Percentiles rank a stretch among this genome's conserved stretches.
Conservation (phyloP, 2,797 vertebrate species). For the Argyrosomus regius region DNA sequence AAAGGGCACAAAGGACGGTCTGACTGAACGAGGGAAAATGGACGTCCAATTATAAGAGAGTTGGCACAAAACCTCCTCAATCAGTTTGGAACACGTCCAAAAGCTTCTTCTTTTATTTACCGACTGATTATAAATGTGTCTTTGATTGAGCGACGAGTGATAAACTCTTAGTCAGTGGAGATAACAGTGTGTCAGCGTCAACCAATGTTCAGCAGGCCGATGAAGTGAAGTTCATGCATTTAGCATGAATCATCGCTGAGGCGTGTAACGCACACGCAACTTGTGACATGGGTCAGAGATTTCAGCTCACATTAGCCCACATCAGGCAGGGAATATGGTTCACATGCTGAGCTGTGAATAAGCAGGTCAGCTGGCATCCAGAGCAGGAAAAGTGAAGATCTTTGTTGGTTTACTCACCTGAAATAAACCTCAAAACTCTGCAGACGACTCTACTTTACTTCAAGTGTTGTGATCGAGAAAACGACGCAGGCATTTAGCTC, state of each 20-base stretch:
- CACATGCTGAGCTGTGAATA: slow-evolving; percentile 37
- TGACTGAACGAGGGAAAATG: slow-evolving; percentile 60
- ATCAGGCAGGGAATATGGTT: slow-evolving; percentile 26
- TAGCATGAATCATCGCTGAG: slow-evolving; percentile 16
- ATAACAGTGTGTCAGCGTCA: slow-evolving; percentile 26
- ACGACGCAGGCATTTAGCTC: slow-evolving; percentile 19
- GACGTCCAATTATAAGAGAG: slow-evolving; percentile 66
- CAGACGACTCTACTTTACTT: background rate
- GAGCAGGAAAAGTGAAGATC: slow-evolving; percentile 5
- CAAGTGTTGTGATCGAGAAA: slow-evolving; percentile 12
- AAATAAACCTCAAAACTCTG: slow-evolving; percentile 29
- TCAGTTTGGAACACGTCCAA: slow-evolving; percentile 51
- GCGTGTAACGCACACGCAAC: slow-evolving; percentile 44
- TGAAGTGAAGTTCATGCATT: background rate
- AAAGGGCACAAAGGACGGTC: slow-evolving; percentile 62
- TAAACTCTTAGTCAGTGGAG: slow-evolving; percentile 37
- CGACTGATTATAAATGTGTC: slow-evolving; percentile 26
- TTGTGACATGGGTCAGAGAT: slow-evolving; percentile 55
- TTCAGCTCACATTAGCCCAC: slow-evolving; percentile 30
- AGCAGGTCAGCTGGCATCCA: slow-evolving; percentile 47
- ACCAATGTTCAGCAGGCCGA: slow-evolving; percentile 29
- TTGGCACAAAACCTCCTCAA: slow-evolving; percentile 50
- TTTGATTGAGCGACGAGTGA: slow-evolving; percentile 32
- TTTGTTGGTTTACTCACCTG: slow-evolving; percentile 29
- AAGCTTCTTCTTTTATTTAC: slow-evolving; percentile 39